Conservation (phyloP, 2,113 vertebrate species). For the Procavia capensis region DNA sequence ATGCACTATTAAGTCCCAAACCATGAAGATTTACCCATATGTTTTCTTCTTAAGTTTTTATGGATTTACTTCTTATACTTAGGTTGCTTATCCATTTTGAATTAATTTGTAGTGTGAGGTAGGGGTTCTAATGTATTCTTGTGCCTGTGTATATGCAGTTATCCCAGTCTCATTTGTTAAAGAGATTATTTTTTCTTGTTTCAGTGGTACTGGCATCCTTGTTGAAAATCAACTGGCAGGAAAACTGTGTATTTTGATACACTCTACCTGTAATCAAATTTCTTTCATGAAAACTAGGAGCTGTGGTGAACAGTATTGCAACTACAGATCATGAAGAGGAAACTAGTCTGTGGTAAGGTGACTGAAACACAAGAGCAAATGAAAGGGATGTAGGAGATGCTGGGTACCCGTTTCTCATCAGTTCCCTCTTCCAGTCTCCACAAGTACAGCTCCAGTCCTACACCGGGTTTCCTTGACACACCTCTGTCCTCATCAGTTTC, state of each 20-base stretch:
- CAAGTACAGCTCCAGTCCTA: fast-evolving
- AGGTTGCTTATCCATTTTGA: too few species aligned
- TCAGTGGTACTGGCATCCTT: background rate
- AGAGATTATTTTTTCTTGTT: background rate
- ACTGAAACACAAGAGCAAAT: background rate
- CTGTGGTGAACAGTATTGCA: background rate
- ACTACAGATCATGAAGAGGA: background rate
- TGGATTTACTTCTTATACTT: too few species aligned
- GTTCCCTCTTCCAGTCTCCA: too few species aligned
- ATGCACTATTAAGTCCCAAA: background rate
- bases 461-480: background rate
- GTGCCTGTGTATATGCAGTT: background rate
- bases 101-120: background rate
- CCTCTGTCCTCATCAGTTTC: background rate
- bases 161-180: background rate
- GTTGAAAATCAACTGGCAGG: background rate
- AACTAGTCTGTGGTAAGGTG: background rate
- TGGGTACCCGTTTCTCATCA: background rate
- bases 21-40: background rate
- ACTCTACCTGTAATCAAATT: background rate
- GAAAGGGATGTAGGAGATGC: background rate
- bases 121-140: background rate
- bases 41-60: too few species aligned
- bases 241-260: background rate
- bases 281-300: background rate